These are phyloP conservation scores for Tamandua tetradactyla DNA, from an alignment of 2,797 vertebrate genomes.

Conservation along the genomic window DNA sequence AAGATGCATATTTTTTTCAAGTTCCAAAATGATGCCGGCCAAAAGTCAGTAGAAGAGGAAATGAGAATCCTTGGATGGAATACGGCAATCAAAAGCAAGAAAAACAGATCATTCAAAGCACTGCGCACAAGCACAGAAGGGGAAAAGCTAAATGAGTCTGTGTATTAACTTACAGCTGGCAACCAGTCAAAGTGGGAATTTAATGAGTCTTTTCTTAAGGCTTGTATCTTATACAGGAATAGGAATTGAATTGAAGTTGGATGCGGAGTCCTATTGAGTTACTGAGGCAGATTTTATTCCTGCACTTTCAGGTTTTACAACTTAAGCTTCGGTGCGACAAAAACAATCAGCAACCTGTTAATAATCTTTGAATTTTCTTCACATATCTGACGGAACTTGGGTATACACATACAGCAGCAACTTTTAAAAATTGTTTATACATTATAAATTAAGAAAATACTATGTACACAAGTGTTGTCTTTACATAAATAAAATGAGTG, in stretches of 20 bases:
- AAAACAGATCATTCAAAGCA: not conserved
- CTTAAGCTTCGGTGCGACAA: not conserved
- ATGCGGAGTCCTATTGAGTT: conserved; percentile 20
- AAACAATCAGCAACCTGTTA: not conserved
- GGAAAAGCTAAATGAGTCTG: not conserved
- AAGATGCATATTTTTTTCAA: not conserved
- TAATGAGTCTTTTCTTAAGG: not conserved
- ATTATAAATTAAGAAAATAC: conserved; percentile 15
- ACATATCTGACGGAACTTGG: not conserved
- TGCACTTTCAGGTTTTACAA: not conserved
- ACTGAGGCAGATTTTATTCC: not conserved
- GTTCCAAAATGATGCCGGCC: conserved; percentile 19
- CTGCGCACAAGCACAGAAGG: not conserved
- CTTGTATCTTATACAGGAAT: not conserved
- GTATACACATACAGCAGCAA: not conserved
- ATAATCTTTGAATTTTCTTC: not conserved
- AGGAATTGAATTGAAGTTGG: not conserved
- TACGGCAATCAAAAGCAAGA: conserved; percentile 26
- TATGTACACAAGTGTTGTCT: not conserved
- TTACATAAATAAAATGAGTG: not conserved
- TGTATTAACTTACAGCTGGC: not conserved
- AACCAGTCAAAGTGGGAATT: not conserved
- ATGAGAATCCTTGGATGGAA: conserved; percentile 12
- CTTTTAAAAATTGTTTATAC: not conserved
- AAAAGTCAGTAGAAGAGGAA: conserved; percentile 49